These are phyloP conservation scores for Pyrocephalus nanus DNA, from an alignment of 2,797 vertebrate genomes.

Conservation along the genomic window DNA sequence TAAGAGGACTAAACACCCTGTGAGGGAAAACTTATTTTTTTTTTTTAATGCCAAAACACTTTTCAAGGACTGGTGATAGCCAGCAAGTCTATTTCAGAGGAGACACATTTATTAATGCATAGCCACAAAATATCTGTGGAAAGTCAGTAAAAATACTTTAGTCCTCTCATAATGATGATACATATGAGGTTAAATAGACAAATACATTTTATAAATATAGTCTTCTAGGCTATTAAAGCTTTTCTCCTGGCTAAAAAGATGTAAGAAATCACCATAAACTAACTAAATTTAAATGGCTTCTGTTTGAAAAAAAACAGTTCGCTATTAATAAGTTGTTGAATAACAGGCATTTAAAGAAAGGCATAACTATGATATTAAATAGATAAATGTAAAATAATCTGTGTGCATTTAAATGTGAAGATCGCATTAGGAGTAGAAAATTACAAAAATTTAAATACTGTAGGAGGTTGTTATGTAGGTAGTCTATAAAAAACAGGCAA, in stretches of 20 bases:
- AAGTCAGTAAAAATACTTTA: constrained; percentile 26
- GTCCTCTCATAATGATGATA: constrained; percentile 43
- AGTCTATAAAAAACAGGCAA: constrained; percentile 72
- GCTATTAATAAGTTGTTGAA: constrained; percentile 66
- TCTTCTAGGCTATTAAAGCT: constrained; percentile 55
- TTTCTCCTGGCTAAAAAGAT: constrained; percentile 42
- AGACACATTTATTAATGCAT: constrained; percentile 5
- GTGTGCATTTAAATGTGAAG: constrained; percentile 72
- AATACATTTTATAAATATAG: constrained; percentile 64
- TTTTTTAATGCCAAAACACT: not conserved
- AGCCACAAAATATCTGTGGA: not conserved
- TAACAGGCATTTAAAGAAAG: constrained; percentile 72
- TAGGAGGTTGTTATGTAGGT: constrained; percentile 71
- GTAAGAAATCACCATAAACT: constrained; percentile 42
- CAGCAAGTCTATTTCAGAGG: constrained; percentile 5
- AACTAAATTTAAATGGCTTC: constrained; percentile 61
- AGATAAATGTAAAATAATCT: constrained; percentile 72
- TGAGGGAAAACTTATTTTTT: not conserved
- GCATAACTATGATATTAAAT: constrained; percentile 70
- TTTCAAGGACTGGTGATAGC: constrained; percentile 20
- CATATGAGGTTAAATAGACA: constrained; percentile 59
- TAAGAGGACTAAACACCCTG: not conserved
- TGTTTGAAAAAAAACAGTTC: constrained; percentile 16
- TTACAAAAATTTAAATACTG: constrained; percentile 73
- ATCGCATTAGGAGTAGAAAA: constrained; percentile 71